Conservation (phyloP, 2,113 vertebrate species). For the Oryzias melastigma region DNA sequence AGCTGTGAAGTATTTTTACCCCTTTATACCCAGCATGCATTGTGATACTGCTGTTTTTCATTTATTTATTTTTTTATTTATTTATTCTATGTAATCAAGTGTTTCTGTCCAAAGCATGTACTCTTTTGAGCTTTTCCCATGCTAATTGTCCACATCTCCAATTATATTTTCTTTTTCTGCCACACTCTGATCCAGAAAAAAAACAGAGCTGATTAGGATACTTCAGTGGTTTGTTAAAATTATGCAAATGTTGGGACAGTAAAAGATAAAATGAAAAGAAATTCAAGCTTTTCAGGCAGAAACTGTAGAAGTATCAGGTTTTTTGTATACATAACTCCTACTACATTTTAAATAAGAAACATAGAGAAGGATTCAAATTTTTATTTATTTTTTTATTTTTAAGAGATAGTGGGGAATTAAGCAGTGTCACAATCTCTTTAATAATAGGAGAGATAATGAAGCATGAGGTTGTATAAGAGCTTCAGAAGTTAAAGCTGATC, state of each 20-base stretch:
- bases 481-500: background rate
- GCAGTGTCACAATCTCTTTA: too few relatives aligned
- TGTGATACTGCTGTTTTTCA: background rate
- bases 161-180: background rate
- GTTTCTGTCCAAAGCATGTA: background rate
- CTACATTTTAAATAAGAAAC: too few relatives aligned
- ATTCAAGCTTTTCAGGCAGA: too few relatives aligned
- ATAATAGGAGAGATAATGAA: background rate
- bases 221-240: too few relatives aligned
- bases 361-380: too few relatives aligned
- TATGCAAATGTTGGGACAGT: too few relatives aligned
- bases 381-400: too few relatives aligned
- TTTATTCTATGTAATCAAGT: background rate
- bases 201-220: too few relatives aligned
- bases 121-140: background rate
- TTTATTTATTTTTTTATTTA: slow-evolving; percentile 2
- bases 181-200: background rate
- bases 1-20: slow-evolving; percentile 4
- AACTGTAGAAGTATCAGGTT: too few relatives aligned
- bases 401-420: too few relatives aligned
- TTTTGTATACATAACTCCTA: too few relatives aligned
- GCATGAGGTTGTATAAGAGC: background rate
- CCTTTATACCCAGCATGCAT: background rate
- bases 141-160: background rate
- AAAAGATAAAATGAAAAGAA: too few relatives aligned